Evolutionary conservation across 1,140 invertebrate genomes (phyloP), one percentile per base, ranked within the genome.

Genomic region (Polypedilum vanderplanki): DNA sequence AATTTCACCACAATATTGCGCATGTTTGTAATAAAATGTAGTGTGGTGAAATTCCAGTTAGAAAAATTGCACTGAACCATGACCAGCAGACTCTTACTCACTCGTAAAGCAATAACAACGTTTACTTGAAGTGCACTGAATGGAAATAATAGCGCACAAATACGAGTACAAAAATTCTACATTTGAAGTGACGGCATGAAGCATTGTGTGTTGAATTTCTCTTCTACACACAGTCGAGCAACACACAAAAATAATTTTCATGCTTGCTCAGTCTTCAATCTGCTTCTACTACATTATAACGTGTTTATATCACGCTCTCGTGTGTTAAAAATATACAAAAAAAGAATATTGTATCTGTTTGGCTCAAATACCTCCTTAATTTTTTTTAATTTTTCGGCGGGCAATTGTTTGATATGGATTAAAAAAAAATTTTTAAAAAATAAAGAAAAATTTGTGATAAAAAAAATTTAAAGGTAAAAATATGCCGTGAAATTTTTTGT

Each of bases 171-270:
- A 70, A 20, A 70, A 70, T 57, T 57, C 46, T 57, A 12, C 65
- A 3, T 33, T 33, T 33, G 24, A 5, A 33, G 24, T 33, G 24
- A 33, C 24, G 24, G 24, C 24, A 33, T 33, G 24, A 33, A 33
- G 24, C 65, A 22, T 22, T 70, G 65, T 70, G 65, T 70, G 65
- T 70, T 70, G 65, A 70, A 22, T 70, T 70, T 70, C 65, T 70
- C 15, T 7, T 10, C 17, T n/a, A 22, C 24, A 18, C 9, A 20
- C 20, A 18, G 20, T n/a, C 9, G 65, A 70, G 18, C 20, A 70
- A 70, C 65, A 70, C 17, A 57, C 10, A 18, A 18, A 22, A 18
- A 70, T 18, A 70, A 18, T 20, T 20, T 70, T 22, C n/a, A 70
- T 57, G 46, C 65, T 15, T 70, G 17, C 10, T 70, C 65, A 70